Evolutionary conservation across 53 echinoderm and acorn worm genomes (phyloP).

Genomic region (Pentamera pediparva): DNA sequence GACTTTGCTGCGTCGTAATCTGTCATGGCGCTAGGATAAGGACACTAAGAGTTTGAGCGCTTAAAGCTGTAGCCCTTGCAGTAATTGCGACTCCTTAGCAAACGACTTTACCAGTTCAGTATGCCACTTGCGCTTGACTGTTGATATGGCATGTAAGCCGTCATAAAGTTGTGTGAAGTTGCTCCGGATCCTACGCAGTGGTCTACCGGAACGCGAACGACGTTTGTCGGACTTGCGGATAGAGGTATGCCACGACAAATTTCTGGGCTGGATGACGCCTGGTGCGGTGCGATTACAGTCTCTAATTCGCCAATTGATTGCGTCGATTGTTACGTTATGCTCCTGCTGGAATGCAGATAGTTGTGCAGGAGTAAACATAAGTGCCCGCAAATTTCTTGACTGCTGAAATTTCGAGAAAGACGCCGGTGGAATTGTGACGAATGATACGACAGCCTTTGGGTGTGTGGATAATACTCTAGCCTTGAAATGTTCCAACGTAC

Average conservation of each 20-base stretch:
- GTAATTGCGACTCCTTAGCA: neutral
- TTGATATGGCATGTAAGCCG: conserved; percentile 26
- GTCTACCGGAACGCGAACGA: neutral
- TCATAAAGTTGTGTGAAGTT: conserved; percentile 25
- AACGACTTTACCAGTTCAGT: neutral
- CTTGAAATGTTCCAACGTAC: neutral
- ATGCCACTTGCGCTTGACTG: conserved; percentile 6
- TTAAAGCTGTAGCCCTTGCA: too few species aligned
- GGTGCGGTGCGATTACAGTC: neutral
- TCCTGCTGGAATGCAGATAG: too few species aligned
- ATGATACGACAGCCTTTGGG: neutral
- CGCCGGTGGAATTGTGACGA: neutral
- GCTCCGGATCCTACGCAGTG: neutral
- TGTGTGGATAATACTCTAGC: neutral
- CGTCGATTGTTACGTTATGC: too few species aligned
- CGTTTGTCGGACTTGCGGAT: neutral
- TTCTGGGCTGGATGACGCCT: neutral
- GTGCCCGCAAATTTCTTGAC: too few species aligned
- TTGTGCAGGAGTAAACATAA: too few species aligned
- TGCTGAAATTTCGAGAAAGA: neutral
- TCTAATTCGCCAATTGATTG: too few species aligned
- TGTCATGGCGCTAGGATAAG: too few species aligned
- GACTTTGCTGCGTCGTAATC: too few species aligned
- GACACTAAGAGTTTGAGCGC: too few species aligned
- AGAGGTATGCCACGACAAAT: neutral